phyloP scores from a whole-genome alignment of 1,140 invertebrate species.

The Apis cerana region DNA sequence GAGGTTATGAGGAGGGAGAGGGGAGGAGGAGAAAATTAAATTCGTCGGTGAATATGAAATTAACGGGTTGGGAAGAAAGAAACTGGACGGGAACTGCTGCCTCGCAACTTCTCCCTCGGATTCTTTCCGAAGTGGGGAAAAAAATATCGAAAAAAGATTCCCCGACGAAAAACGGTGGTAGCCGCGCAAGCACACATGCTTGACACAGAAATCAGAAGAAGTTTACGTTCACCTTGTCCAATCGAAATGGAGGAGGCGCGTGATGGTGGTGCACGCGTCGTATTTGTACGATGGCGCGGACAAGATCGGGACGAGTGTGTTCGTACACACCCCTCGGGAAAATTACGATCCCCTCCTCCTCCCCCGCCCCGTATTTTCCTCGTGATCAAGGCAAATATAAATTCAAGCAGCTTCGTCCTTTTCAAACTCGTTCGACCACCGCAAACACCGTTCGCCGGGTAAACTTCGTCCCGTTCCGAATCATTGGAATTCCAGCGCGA shows the following conservation, averaged over 20 bases:
- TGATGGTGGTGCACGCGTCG: neutral
- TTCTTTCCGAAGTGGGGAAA: conserved; percentile 13
- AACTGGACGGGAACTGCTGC: neutral
- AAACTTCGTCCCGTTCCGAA: conserved; percentile 18
- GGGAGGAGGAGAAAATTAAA: neutral
- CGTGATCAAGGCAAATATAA: conserved; percentile 56
- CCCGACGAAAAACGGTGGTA: neutral
- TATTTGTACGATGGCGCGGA: neutral
- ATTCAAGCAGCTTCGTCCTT: conserved; percentile 29
- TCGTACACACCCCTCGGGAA: conserved; percentile 4
- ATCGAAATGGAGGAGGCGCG: no score
- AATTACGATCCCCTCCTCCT: conserved; percentile 35
- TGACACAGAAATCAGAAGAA: conserved; percentile 36
- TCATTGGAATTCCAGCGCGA: no score
- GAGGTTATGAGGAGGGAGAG: neutral
- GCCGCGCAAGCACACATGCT: no score
- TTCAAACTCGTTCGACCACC: conserved; percentile 39
- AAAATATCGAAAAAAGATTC: conserved; percentile 8
- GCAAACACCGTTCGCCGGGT: conserved; percentile 38
- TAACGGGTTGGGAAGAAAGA: neutral
- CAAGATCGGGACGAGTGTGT: no score
- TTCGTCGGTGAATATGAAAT: conserved; percentile 18
- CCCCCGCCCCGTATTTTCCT: conserved; percentile 34
- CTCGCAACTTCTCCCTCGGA: neutral
- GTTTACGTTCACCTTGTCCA: neutral